phyloP scores from a whole-genome alignment of 2,113 vertebrate species.

The Chinchilla lanigera region DNA sequence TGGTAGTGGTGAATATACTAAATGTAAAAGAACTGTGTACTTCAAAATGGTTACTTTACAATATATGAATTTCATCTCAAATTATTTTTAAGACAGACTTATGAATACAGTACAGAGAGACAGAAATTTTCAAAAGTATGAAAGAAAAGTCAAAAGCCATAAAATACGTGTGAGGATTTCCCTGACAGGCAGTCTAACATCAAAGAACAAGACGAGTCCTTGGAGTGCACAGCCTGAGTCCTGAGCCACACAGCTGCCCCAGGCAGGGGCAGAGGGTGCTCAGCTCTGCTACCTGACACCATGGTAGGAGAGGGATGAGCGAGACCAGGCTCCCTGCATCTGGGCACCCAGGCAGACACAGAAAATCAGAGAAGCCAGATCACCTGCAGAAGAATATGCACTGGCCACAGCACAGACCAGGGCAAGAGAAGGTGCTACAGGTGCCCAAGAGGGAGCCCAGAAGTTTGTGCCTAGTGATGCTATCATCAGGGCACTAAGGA shows the following conservation, averaged over 20 bases:
- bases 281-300: neutral
- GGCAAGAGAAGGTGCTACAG: neutral
- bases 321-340: neutral
- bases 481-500: neutral
- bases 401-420: neutral
- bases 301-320: neutral
- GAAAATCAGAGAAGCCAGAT: neutral
- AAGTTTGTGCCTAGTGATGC: neutral
- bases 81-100: neutral
- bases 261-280: neutral
- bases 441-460: too few relatives aligned
- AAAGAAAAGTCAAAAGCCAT: neutral
- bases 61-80: neutral
- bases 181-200: neutral
- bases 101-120: neutral
- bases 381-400: neutral
- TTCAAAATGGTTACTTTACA: neutral
- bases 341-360: neutral
- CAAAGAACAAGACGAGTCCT: neutral
- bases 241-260: neutral
- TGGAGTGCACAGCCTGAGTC: neutral
- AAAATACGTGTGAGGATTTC: neutral
- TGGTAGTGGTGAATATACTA: neutral
- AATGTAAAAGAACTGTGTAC: neutral
- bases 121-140: neutral